These are phyloP conservation scores for Dusona sp. DNA, from an alignment of 2,888 invertebrate species.

Conservation along the genomic window DNA sequence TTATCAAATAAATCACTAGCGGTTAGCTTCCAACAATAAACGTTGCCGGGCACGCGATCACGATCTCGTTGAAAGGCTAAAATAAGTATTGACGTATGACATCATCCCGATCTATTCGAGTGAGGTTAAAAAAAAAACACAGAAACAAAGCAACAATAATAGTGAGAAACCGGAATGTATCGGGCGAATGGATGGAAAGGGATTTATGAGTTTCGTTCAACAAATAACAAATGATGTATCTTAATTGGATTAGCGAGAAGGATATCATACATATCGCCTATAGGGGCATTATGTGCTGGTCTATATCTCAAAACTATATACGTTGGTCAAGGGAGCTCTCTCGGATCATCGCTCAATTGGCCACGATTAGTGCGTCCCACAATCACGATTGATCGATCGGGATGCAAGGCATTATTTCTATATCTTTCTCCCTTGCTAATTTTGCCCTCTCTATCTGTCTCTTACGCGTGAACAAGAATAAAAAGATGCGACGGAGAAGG, in stretches of 20 bases:
- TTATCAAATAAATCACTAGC: background rate
- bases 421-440: constrained; percentile 27
- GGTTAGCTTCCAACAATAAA: background rate
- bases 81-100: background rate
- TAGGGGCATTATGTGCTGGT: constrained; percentile 30
- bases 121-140: background rate
- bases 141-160: background rate
- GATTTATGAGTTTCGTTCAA: constrained; percentile 64
- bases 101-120: background rate
- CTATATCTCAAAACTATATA: constrained; percentile 9
- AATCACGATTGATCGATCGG: constrained; percentile 69
- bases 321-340: constrained; percentile 13
- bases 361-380: constrained; percentile 67
- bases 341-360: constrained; percentile 65
- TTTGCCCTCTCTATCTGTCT: constrained; percentile 11
- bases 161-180: background rate
- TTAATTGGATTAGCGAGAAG: constrained; percentile 64
- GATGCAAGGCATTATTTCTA: constrained; percentile 58
- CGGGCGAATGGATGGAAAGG: constrained; percentile 42
- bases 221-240: constrained; percentile 65
- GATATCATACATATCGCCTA: constrained; percentile 8
- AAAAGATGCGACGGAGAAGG: background rate
- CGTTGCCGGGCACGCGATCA: no score
- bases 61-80: background rate
- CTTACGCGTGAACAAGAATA: constrained; percentile 5